Conservation (phyloP, 2,797 vertebrate genomes). For the Oreochromis mossambicus region DNA sequence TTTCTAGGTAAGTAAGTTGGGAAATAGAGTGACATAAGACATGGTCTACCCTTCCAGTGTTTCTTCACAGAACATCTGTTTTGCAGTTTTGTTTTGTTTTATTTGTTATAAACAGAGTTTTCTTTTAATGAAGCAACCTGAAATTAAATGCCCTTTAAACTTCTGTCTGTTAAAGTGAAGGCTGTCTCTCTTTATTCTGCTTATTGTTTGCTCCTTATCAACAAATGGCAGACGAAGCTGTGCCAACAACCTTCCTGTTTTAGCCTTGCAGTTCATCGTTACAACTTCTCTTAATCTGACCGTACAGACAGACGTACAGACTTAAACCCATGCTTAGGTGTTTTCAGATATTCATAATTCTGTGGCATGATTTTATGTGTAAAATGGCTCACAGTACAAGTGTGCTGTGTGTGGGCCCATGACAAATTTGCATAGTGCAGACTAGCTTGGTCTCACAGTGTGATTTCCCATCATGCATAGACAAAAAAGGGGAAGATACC, state of each 20-base stretch:
- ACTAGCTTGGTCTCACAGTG: slow-evolving; percentile 26
- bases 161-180: background rate
- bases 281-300: background rate
- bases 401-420: background rate
- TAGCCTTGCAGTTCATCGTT: slow-evolving; percentile 14
- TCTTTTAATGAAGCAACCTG: background rate
- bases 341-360: background rate
- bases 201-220: slow-evolving; percentile 22
- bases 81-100: background rate
- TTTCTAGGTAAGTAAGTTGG: background rate
- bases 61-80: background rate
- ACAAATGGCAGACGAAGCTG: background rate
- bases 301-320: background rate
- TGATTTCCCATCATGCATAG: slow-evolving; percentile 28
- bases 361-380: background rate
- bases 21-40: background rate
- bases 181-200: background rate
- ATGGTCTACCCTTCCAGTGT: background rate
- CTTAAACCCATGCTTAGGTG: background rate
- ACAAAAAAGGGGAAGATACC: slow-evolving; percentile 40
- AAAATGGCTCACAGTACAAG: background rate
- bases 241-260: slow-evolving; percentile 30
- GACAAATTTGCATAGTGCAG: slow-evolving; percentile 39
- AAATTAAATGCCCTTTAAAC: background rate
- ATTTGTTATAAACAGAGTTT: background rate